Evolutionary conservation across 2,113 vertebrate species (phyloP).

Genomic region (Sisor rabdophorus): DNA sequence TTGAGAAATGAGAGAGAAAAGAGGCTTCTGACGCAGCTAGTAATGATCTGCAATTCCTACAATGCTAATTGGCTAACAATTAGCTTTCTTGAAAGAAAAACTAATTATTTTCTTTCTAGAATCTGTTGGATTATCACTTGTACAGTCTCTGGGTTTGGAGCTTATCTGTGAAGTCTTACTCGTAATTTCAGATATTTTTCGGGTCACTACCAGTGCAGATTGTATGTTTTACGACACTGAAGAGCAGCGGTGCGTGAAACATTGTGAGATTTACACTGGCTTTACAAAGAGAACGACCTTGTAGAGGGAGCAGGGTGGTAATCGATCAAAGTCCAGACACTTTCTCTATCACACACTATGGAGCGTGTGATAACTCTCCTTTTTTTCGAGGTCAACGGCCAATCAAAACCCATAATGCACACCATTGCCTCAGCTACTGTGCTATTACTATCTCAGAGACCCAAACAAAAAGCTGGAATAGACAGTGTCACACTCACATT

Average conservation of each 20-base stretch:
- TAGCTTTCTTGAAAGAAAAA: background rate
- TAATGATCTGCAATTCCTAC: background rate
- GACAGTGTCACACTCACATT: background rate
- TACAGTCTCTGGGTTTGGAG: background rate
- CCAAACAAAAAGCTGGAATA: constrained; percentile 45
- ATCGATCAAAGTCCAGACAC: constrained; percentile 19
- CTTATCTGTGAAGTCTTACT: background rate
- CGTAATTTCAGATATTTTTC: background rate
- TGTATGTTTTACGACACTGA: constrained; percentile 15
- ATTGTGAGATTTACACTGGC: background rate
- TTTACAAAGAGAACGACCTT: constrained; percentile 6
- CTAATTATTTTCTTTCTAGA: background rate
- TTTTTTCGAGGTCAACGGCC: constrained; percentile 45
- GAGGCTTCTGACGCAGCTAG: background rate
- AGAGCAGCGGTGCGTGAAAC: background rate
- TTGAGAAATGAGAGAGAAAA: too few species aligned
- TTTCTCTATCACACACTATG: constrained; percentile 11
- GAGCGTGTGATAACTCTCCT: constrained; percentile 25
- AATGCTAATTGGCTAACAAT: background rate
- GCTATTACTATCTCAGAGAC: constrained; percentile 37
- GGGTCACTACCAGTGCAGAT: background rate
- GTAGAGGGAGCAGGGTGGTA: constrained; percentile 5
- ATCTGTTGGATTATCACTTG: background rate
- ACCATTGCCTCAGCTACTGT: constrained; percentile 13
- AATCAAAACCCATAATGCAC: constrained; percentile 55